Evolutionary conservation across 2,888 invertebrate species (phyloP).

Genomic region (Ophraella communa): DNA sequence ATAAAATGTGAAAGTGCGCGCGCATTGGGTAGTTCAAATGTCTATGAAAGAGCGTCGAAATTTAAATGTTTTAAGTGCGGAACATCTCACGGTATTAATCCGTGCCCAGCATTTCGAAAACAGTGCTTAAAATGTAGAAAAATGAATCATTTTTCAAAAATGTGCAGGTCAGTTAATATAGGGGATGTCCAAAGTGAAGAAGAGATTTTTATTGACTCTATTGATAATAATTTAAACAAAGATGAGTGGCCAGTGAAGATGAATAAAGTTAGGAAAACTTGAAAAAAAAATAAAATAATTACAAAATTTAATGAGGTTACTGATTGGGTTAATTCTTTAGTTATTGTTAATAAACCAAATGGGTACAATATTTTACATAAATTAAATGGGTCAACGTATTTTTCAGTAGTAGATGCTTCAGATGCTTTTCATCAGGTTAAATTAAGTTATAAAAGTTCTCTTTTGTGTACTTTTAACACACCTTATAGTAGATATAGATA

Average conservation of each 20-base stretch:
- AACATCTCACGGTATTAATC: not conserved
- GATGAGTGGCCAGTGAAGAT: too few relatives aligned
- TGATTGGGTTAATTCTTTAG: conserved; percentile 28
- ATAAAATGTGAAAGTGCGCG: too few relatives aligned
- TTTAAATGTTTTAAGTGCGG: not conserved
- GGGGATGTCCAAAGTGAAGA: not conserved
- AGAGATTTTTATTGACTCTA: too few relatives aligned
- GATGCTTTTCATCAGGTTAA: conserved; percentile 31
- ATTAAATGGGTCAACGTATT: conserved; percentile 17
- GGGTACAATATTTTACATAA: conserved; percentile 26
- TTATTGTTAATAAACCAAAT: conserved; percentile 29
- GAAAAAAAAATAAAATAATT: conserved; percentile 6
- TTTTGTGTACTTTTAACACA: conserved; percentile 25
- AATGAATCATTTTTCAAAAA: too few relatives aligned
- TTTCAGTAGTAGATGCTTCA: conserved; percentile 30
- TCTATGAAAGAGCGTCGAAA: too few relatives aligned
- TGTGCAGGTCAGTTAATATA: not conserved
- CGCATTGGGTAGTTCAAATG: too few relatives aligned
- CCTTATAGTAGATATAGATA: conserved; percentile 21
- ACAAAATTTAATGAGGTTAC: conserved; percentile 22
- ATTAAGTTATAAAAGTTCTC: conserved; percentile 27
- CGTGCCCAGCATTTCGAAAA: not conserved
- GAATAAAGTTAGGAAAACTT: not conserved
- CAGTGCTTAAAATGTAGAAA: not conserved
- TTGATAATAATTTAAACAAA: not conserved